Percentiles rank a stretch among this genome's conserved stretches.
Conservation (phyloP, 1,140 invertebrate species). For the Drosophila malerkotliana region DNA sequence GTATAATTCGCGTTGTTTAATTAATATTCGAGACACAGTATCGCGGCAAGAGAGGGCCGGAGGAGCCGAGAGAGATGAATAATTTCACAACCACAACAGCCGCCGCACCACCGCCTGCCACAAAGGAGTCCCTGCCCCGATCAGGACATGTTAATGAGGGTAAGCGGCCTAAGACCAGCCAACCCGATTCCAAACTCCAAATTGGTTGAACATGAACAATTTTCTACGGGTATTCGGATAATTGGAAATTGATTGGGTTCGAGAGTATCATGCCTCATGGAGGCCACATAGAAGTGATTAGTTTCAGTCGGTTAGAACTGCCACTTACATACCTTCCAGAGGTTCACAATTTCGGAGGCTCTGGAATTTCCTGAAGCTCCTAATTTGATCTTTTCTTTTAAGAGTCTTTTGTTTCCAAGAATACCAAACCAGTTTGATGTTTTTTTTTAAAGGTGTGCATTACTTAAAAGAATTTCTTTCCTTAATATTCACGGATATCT, state of each 20-base stretch:
- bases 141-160: slow-evolving; percentile 82
- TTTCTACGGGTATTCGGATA: slow-evolving; percentile 41
- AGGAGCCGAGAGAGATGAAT: slow-evolving; percentile 62
- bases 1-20: background rate
- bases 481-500: background rate
- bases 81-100: slow-evolving; percentile 82
- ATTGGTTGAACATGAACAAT: slow-evolving; percentile 47
- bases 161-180: slow-evolving; percentile 38
- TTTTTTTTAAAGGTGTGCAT: background rate
- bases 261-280: slow-evolving; percentile 16
- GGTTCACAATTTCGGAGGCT: background rate
- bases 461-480: background rate
- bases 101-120: slow-evolving; percentile 53
- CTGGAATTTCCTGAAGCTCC: background rate
- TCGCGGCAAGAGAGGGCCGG: background rate
- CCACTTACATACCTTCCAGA: background rate
- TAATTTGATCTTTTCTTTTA: background rate
- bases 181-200: slow-evolving; percentile 22
- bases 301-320: slow-evolving; percentile 17
- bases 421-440: background rate
- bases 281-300: slow-evolving; percentile 31
- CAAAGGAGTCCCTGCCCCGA: slow-evolving; percentile 78
- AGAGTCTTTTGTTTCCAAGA: background rate
- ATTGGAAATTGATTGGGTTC: slow-evolving; percentile 56
- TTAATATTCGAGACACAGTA: background rate